Conservation (phyloP, 1,140 invertebrate species). For the Heliothis subflexa region DNA sequence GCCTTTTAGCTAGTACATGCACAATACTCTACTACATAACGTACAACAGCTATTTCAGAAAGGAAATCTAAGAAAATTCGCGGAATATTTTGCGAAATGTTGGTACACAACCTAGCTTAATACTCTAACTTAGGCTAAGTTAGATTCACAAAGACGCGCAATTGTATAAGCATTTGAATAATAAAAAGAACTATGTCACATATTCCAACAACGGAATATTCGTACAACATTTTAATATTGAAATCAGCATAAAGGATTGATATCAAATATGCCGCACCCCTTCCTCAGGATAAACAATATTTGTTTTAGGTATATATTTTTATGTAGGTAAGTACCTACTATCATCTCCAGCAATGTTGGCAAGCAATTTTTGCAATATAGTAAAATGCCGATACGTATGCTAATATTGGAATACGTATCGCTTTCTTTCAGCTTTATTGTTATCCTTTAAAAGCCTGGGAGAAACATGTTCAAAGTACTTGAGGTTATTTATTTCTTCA, state of each 20-base stretch:
- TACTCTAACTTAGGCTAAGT: too few relatives aligned
- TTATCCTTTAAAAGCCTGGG: constrained; percentile 20
- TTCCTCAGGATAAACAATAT: constrained; percentile 39
- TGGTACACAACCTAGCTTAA: too few relatives aligned
- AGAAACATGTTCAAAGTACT: background rate
- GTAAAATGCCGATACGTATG: constrained; percentile 36
- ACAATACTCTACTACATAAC: constrained; percentile 11
- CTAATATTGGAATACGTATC: constrained; percentile 36
- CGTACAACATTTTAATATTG: constrained; percentile 44
- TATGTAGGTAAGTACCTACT: constrained; percentile 11
- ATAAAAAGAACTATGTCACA: constrained; percentile 40
- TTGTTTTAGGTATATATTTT: constrained; percentile 24
- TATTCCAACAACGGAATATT: constrained; percentile 35
- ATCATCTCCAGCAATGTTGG: constrained; percentile 36
- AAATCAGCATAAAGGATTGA: constrained; percentile 50
- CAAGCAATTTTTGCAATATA: constrained; percentile 38
- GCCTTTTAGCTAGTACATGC: constrained; percentile 5
- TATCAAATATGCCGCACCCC: constrained; percentile 30
- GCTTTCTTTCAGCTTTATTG: constrained; percentile 26
- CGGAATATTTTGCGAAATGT: constrained; percentile 17
- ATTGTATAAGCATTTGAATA: constrained; percentile 18
- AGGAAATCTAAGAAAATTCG: background rate
- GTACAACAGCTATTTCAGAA: background rate
- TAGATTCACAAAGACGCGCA: constrained; percentile 1
- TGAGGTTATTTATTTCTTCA: background rate